These are phyloP conservation scores for Ptiloglossa arizonensis DNA, from an alignment of 1,140 invertebrate species.

Conservation along the genomic window DNA sequence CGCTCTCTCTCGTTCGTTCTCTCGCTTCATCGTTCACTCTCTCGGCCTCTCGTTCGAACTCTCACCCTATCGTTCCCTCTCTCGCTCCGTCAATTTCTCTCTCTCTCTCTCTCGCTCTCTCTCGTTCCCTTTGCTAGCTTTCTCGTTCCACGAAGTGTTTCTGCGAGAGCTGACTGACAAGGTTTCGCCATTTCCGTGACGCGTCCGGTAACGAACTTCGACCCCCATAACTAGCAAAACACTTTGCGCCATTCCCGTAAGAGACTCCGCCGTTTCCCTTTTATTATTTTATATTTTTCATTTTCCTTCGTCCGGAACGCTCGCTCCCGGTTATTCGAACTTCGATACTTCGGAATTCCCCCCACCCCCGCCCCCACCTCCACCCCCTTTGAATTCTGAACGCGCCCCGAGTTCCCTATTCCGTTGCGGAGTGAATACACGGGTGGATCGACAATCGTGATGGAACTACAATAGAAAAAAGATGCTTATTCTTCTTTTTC, in stretches of 20 bases:
- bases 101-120: neutral
- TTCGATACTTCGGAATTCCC: neutral
- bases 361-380: no score
- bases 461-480: neutral
- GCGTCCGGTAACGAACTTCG: slow-evolving; percentile 68
- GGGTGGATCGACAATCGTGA: no score
- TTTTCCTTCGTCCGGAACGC: slow-evolving; percentile 5
- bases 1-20: neutral
- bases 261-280: slow-evolving; percentile 33
- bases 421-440: neutral
- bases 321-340: neutral
- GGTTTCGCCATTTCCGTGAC: slow-evolving; percentile 68
- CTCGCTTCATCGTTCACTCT: neutral
- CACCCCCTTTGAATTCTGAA: slow-evolving; percentile 16
- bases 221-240: slow-evolving; percentile 66
- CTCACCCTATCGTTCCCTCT: neutral
- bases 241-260: slow-evolving; percentile 52
- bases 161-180: slow-evolving; percentile 65
- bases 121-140: neutral
- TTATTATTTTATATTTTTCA: slow-evolving; percentile 59
- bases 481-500: neutral
- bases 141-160: slow-evolving; percentile 50
- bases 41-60: no score
- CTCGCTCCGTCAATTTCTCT: slow-evolving; percentile 24
- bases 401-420: neutral